Evolutionary conservation across 2,888 invertebrate species (phyloP).

Genomic region (Entomobrya multifasciata): DNA sequence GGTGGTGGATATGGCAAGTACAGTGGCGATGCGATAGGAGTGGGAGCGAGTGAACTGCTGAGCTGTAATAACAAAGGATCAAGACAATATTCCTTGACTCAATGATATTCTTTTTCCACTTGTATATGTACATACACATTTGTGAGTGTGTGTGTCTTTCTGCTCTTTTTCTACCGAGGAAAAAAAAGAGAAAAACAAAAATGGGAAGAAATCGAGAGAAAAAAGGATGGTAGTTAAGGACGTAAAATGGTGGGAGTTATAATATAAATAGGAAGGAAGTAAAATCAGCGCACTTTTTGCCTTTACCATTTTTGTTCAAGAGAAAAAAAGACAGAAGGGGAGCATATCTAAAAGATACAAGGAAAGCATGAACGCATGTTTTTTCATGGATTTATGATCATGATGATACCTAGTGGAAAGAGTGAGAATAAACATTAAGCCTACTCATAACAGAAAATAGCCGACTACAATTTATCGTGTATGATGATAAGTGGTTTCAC

Average conservation of each 20-base stretch:
- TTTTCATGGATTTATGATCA: constrained; percentile 59
- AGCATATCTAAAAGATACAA: not conserved
- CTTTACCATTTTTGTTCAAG: constrained; percentile 21
- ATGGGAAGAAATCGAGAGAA: constrained; percentile 2
- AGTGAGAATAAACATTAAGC: too few relatives aligned
- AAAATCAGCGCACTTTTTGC: constrained; percentile 5
- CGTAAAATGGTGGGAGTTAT: constrained; percentile 18
- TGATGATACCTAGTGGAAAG: too few relatives aligned
- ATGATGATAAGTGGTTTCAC: too few relatives aligned
- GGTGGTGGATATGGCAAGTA: constrained; percentile 32
- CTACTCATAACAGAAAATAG: too few relatives aligned
- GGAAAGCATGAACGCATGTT: constrained; percentile 50
- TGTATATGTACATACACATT: too few relatives aligned
- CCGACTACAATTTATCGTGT: too few relatives aligned
- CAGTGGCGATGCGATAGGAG: too few relatives aligned
- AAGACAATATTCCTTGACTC: constrained; percentile 63
- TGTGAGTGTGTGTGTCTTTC: too few relatives aligned
- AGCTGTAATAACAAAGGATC: constrained; percentile 54
- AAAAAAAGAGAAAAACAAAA: not conserved
- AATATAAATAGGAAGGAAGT: constrained; percentile 45
- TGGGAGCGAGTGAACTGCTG: not conserved
- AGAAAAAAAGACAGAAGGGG: not conserved
- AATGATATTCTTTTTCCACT: constrained; percentile 40
- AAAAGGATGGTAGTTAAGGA: not conserved
- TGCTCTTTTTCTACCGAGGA: not conserved